Conservation (phyloP, 2,797 vertebrate genomes). For the Poliocrania exsul region DNA sequence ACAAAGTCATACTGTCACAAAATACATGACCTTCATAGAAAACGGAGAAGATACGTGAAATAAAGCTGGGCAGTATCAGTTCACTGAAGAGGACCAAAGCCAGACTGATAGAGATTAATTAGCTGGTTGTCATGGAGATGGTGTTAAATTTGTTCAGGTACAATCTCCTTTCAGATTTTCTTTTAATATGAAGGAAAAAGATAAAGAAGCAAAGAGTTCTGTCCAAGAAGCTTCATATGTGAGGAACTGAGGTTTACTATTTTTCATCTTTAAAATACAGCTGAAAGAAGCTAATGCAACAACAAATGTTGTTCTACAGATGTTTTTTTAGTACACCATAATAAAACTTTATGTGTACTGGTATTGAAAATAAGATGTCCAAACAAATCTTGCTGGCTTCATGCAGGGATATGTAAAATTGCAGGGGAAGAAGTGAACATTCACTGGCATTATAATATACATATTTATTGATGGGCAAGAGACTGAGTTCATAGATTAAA, state of each 20-base stretch:
- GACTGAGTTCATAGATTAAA: background rate
- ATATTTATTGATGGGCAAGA: background rate
- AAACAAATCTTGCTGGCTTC: background rate
- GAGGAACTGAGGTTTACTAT: background rate
- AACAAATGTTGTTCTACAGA: background rate
- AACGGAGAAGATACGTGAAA: conserved; percentile 40
- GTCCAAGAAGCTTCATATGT: background rate
- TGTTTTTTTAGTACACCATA: background rate
- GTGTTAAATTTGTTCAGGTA: conserved; percentile 63
- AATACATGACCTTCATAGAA: conserved; percentile 52
- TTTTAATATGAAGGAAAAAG: conserved; percentile 20
- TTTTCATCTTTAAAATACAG: background rate
- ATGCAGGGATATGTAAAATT: background rate
- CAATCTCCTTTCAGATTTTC: conserved; percentile 53
- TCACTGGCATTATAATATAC: background rate
- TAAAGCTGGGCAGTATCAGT: conserved; percentile 41
- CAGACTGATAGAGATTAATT: conserved; percentile 64
- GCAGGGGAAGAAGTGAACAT: background rate
- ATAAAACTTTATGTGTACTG: background rate
- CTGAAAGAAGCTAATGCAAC: background rate
- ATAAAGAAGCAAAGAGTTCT: conserved; percentile 27
- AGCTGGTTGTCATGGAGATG: conserved; percentile 70
- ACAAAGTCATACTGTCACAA: background rate
- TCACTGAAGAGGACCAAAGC: conserved; percentile 61
- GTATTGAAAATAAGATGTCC: background rate